Conservation (phyloP, 1,140 invertebrate species). For the Hycleus cichorii region DNA sequence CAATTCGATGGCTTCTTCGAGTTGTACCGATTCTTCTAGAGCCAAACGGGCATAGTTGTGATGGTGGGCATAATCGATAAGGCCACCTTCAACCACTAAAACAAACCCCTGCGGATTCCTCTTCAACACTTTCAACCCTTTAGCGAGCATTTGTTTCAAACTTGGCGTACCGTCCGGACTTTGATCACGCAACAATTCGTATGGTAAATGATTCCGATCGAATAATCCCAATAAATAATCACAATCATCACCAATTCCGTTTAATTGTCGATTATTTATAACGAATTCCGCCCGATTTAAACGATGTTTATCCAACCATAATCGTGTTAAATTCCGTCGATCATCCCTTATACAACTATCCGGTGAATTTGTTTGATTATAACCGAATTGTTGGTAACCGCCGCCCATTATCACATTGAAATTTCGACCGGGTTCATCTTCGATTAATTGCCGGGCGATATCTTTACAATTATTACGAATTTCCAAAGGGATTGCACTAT, state of each 20-base stretch:
- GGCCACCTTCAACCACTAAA: conserved; percentile 73
- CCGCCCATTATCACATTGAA: conserved; percentile 58
- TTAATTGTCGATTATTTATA: conserved; percentile 56
- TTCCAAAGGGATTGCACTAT: conserved; percentile 47
- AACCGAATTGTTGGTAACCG: conserved; percentile 31
- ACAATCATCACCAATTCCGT: conserved; percentile 48
- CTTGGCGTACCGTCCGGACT: conserved; percentile 64
- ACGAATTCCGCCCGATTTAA: conserved; percentile 47
- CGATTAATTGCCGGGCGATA: conserved; percentile 53
- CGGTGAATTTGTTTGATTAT: conserved; percentile 56
- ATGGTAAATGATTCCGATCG: conserved; percentile 52
- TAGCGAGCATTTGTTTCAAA: conserved; percentile 77
- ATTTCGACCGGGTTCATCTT: conserved; percentile 53
- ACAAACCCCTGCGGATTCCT: conserved; percentile 72
- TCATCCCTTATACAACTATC: conserved; percentile 63
- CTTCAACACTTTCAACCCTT: conserved; percentile 72
- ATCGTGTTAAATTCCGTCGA: conserved; percentile 61
- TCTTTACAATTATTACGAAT: conserved; percentile 51
- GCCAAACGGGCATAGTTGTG: conserved; percentile 69
- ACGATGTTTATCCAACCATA: conserved; percentile 58
- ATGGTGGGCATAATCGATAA: conserved; percentile 87
- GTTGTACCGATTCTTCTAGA: conserved; percentile 67
- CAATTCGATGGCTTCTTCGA: conserved; percentile 68
- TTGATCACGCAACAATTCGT: conserved; percentile 49
- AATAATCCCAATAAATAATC: conserved; percentile 75